A percentile compares a stretch with the other conserved stretches of the same genome.
Conservation (phyloP, 23 tunicate genomes). For the Halocynthia roretzi region DNA sequence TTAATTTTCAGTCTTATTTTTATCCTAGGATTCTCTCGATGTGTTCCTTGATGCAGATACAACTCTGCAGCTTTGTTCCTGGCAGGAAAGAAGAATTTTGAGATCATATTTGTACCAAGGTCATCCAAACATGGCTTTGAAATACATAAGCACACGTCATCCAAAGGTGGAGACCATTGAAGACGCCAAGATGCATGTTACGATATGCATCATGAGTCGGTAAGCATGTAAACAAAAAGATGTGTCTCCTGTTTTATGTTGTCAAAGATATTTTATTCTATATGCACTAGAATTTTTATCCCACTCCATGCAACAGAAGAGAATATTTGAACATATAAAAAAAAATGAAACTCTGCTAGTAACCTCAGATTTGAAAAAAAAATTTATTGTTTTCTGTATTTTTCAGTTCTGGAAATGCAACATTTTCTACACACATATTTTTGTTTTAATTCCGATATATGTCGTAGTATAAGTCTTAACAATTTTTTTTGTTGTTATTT, state of each 20-base stretch:
- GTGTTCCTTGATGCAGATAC: conserved; percentile 67
- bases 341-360: too few species aligned
- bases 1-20: too few species aligned
- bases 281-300: not conserved
- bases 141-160: conserved; percentile 34
- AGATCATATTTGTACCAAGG: conserved; percentile 58
- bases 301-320: not conserved
- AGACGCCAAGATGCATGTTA: conserved; percentile 71
- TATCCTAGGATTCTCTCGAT: conserved; percentile 32
- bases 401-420: too few species aligned
- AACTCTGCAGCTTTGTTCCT: conserved; percentile 22
- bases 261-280: not conserved
- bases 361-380: too few species aligned
- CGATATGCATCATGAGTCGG: conserved; percentile 48
- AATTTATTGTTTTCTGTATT: too few species aligned
- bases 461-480: too few species aligned
- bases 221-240: not conserved
- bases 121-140: conserved; percentile 51
- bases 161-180: conserved; percentile 31
- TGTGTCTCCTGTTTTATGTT: not conserved
- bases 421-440: too few species aligned
- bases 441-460: too few species aligned
- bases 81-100: conserved; percentile 71
- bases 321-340: too few species aligned
- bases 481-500: not conserved